These are phyloP conservation scores for Drosophila ohnishii DNA, from an alignment of 1,140 invertebrate genomes.

Conservation along the genomic window DNA sequence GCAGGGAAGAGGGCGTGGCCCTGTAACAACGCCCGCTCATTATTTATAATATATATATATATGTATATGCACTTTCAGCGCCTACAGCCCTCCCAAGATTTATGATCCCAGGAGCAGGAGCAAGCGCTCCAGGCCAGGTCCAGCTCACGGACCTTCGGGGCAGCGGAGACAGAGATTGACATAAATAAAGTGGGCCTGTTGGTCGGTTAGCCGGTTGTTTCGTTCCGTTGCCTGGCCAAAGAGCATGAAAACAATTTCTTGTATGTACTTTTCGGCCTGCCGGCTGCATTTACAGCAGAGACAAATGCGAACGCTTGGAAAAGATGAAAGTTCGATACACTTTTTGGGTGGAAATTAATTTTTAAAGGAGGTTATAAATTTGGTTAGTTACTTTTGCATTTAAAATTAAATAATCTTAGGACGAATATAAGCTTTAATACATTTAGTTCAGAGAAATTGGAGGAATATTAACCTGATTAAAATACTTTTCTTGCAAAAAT, in stretches of 20 bases:
- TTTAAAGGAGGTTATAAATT: too few relatives aligned
- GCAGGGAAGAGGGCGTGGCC: too few relatives aligned
- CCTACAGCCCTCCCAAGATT: conserved; percentile 52
- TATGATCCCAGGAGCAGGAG: conserved; percentile 21
- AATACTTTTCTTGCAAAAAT: background rate
- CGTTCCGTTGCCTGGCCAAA: conserved; percentile 48
- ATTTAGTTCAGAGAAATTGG: too few relatives aligned
- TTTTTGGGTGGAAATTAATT: background rate
- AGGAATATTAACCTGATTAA: too few relatives aligned
- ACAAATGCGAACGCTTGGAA: conserved; percentile 17
- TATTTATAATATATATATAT: conserved; percentile 17
- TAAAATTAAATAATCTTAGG: background rate
- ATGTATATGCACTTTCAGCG: conserved; percentile 32
- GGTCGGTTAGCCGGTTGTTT: conserved; percentile 25
- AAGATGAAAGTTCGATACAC: conserved; percentile 46
- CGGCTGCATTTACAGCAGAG: conserved; percentile 36
- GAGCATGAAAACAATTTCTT: conserved; percentile 67
- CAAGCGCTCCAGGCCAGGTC: conserved; percentile 11
- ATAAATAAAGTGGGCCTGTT: conserved; percentile 71
- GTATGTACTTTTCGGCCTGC: conserved; percentile 31
- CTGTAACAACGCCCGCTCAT: too few relatives aligned
- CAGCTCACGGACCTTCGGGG: conserved; percentile 17
- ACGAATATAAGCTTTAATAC: too few relatives aligned
- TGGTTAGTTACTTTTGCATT: too few relatives aligned
- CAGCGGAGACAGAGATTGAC: conserved; percentile 57